Base-by-base conservation (phyloP, 2,888 invertebrate species). In the Tipula helvola region DNA sequence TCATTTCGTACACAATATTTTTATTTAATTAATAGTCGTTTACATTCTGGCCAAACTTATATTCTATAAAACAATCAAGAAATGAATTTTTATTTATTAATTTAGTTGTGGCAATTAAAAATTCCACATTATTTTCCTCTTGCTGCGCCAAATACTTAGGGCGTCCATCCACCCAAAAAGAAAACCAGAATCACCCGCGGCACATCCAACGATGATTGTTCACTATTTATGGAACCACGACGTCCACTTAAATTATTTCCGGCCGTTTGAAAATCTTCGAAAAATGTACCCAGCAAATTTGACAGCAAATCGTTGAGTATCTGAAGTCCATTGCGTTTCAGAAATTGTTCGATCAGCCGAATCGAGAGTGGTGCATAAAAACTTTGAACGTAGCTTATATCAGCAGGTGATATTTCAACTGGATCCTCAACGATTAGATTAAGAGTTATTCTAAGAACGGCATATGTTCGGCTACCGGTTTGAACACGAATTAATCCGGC, bases 161-260 rank as follows among this genome's bases (percentile, higher is more conserved):
- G 96, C 0, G 99, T 99, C 90, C 98, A 97, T 0, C 99, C 99
- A 4, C 99, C 99, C 16, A 99, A 95, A 90, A 99, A 98, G 91
- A 98, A 97, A 0, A 99, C 97, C 0, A 99, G 92, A 8, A 98
- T 95, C 2, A 97, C 95, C 88, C 90, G 89, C 83, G 90, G 90
- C 87, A 89, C 89, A 88, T 91, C 89, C 86, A 90, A 89, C 87
- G 90, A 90, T 2, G 94, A 94, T 87, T 92, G 93, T 86, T 94
- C 94, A 88, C 93, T 94, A 0, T 93, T 93, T 18, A 93, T 92
- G 0, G 94, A 93, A 87, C 93, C 93, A 4, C 93, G 92, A 87
- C 94, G 92, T 0, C 92, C 92, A 89, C 93, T 93, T 0, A 94
- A 93, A 0, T 93, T 93, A 88, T 93, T 93, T 36, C 93, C 87